Conservation (phyloP, 1,140 invertebrate species). For the Drosophila arawakana region DNA sequence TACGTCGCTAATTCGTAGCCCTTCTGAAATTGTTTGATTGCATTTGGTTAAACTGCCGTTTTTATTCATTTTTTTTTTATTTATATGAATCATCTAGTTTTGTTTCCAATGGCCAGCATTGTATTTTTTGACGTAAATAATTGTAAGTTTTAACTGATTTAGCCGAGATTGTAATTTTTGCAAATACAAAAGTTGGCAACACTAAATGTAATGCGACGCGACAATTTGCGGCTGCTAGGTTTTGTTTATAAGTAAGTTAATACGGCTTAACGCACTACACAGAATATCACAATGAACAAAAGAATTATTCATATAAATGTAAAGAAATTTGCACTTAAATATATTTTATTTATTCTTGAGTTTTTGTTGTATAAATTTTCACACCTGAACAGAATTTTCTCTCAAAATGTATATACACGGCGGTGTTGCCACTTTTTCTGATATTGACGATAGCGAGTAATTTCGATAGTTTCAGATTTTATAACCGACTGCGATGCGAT, state of each 20-base stretch:
- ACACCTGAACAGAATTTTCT: constrained; percentile 64
- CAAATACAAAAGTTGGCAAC: constrained; percentile 58
- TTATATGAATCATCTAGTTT: background rate
- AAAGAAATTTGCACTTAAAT: background rate
- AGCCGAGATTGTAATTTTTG: constrained; percentile 19
- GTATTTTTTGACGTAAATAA: background rate
- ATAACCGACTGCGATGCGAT: constrained; percentile 1
- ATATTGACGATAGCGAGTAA: constrained; percentile 8
- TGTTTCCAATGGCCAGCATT: background rate
- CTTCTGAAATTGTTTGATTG: constrained; percentile 7
- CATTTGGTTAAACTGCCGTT: background rate
- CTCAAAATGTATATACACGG: constrained; percentile 64
- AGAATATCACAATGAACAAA: background rate
- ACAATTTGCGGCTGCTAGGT: constrained; percentile 56
- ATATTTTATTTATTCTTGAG: constrained; percentile 19
- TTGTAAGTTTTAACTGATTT: background rate
- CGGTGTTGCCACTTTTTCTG: constrained; percentile 44
- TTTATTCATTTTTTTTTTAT: background rate
- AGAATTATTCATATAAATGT: background rate
- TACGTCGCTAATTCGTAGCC: constrained; percentile 18
- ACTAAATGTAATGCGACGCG: constrained; percentile 71
- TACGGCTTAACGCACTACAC: constrained; percentile 18
- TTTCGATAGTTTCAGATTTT: constrained; percentile 13
- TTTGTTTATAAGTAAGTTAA: constrained; percentile 31
- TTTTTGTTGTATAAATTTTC: constrained; percentile 55